Evolutionary conservation across 2,113 vertebrate genomes (phyloP), one percentile per base, ranked within the genome.

Genomic region (Phoxinus phoxinus): DNA sequence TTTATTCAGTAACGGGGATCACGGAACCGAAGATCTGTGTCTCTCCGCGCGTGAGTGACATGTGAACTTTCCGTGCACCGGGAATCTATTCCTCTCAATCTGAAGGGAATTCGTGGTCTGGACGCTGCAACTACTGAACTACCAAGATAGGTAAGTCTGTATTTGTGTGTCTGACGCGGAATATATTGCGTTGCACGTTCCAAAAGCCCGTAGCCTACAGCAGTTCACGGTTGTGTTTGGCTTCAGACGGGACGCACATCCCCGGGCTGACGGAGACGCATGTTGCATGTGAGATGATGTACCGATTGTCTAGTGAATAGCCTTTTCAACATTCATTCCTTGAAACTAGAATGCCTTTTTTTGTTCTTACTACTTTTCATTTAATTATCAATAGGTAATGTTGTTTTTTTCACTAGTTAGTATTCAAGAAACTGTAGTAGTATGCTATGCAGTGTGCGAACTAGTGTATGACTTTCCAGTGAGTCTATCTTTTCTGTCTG

Each of bases 81-180:
- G 86, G 93, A 92, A 92, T 93, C 86, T 90, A 27, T 90, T 76
- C 81, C 63, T 79, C 61, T 25, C 86, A 89, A 71, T 80, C 37
- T 53, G 51, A 44, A 30, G 74, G 71, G n/a, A 61, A 74, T 84
- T 84, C 74, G 59, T 25, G 61, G 59, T 75, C 82, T 74, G 89
- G 90, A 90, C 89, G 15, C 73, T 87, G 76, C 86, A 32, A 85
- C 56, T 75, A 21, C 84, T 78, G 81, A 84, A 81, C 88, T 78
- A 82, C 72, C 87, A 92, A 94, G 94, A 94, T 95, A 93, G 95
- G 94, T 94, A 91, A 58, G 82, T 41, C 65, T 79, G 61, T 23
- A 53, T 88, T 67, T 71, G 48, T 37, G 77, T 37, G n/a, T 15
- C 9, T 69, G 32, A 13, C 46, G 27, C 51, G 9, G 13, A 25